Evolutionary conservation across 2,797 vertebrate species (phyloP).

Genomic region (Chelonia mydas): DNA sequence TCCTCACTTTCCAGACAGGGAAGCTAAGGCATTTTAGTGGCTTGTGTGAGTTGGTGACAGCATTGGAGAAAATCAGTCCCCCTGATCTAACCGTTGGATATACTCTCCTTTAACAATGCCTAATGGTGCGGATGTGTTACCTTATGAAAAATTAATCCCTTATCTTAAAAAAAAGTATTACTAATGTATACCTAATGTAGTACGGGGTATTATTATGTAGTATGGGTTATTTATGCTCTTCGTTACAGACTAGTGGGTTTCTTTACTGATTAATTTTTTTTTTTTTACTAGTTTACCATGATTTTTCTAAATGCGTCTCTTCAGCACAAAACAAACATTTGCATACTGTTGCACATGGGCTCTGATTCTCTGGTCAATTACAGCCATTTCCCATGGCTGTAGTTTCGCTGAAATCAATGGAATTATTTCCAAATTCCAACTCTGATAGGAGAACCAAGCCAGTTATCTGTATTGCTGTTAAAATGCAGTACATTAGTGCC

Average conservation of each 20-base stretch:
- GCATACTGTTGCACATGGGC: constrained; percentile 53
- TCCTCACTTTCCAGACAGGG: not conserved
- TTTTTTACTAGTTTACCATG: constrained; percentile 61
- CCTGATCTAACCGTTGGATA: not conserved
- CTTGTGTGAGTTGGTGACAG: not conserved
- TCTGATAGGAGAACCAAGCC: not conserved
- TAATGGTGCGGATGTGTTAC: constrained; percentile 3
- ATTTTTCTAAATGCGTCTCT: constrained; percentile 52
- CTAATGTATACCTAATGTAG: constrained; percentile 39
- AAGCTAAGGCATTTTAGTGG: not conserved
- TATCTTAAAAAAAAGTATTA: constrained; percentile 12
- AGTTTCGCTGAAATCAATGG: not conserved
- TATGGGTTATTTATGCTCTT: constrained; percentile 31
- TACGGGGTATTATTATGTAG: not conserved
- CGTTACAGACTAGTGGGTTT: constrained; percentile 26
- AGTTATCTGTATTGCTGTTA: constrained; percentile 23
- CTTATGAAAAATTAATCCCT: constrained; percentile 35
- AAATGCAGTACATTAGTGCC: constrained; percentile 46
- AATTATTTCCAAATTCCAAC: constrained; percentile 1
- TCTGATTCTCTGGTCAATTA: not conserved
- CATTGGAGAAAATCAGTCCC: fast-evolving
- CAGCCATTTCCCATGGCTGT: not conserved
- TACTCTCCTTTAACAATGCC: not conserved
- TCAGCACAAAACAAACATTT: constrained; percentile 68
- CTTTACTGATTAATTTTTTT: constrained; percentile 61